These are phyloP conservation scores for Neosilurus mollespiculum DNA, from an alignment of 2,797 vertebrate genomes.

Conservation along the genomic window DNA sequence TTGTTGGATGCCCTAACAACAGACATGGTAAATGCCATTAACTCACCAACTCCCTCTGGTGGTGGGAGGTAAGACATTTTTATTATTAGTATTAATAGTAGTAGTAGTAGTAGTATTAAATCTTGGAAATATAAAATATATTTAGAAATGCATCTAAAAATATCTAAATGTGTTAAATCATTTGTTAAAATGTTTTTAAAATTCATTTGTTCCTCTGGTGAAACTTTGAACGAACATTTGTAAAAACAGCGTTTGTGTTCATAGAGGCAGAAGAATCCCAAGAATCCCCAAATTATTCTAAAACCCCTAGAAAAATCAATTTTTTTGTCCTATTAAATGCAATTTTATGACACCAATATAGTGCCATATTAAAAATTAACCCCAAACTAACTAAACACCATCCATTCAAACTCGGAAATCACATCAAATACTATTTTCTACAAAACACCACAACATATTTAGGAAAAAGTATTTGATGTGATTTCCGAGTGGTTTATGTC, in stretches of 20 bases:
- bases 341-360: too few species aligned
- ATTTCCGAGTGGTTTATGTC: background rate
- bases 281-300: background rate
- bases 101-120: too few species aligned
- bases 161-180: too few species aligned
- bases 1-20: constrained; percentile 96
- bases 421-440: background rate
- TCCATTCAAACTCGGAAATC: background rate
- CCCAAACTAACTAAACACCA: background rate
- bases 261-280: background rate
- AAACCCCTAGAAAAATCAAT: too few species aligned
- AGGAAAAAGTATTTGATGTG: background rate
- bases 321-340: too few species aligned
- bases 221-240: background rate
- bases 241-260: background rate
- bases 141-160: too few species aligned
- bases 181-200: too few species aligned
- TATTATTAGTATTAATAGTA: background rate
- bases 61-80: constrained; percentile 88
- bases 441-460: background rate
- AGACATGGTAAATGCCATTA: constrained; percentile 99
- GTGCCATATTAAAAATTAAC: background rate
- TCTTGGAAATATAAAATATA: too few species aligned
- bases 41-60: constrained; percentile 92
- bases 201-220: background rate